These are phyloP conservation scores for Agonopterix heracliana DNA, from an alignment of 2,888 invertebrate species.

Conservation along the genomic window DNA sequence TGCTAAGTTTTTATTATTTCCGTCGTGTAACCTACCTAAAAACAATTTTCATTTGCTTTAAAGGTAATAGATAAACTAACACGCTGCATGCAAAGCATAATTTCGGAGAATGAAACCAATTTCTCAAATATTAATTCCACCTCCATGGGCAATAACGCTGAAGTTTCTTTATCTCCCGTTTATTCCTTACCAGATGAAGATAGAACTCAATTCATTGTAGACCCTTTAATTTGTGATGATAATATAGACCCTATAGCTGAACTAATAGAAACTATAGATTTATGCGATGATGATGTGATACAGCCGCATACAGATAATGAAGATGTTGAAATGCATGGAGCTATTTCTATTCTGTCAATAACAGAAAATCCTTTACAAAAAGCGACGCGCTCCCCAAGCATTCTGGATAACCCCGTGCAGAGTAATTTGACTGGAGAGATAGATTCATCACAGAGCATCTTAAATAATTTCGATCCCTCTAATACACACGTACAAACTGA, in stretches of 20 bases:
- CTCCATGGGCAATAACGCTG: neutral
- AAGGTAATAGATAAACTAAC: constrained; percentile 55
- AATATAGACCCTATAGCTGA: neutral
- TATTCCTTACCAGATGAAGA: constrained; percentile 34
- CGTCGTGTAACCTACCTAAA: no score
- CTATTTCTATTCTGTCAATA: constrained; percentile 25
- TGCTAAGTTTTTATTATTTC: no score
- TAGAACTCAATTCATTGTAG: constrained; percentile 6
- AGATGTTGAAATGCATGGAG: constrained; percentile 17
- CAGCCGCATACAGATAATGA: neutral
- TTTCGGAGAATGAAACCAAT: constrained; percentile 21
- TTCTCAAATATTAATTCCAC: neutral
- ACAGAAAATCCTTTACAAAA: neutral
- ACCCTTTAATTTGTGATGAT: neutral
- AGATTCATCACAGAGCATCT: no score
- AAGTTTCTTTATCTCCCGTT: constrained; percentile 22
- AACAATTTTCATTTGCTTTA: neutral
- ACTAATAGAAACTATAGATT: constrained; percentile 16
- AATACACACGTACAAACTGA: no score
- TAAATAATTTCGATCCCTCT: no score
- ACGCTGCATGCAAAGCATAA: constrained; percentile 35
- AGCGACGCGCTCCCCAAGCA: constrained; percentile 30
- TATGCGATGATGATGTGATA: constrained; percentile 11
- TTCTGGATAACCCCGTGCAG: constrained; percentile 14
- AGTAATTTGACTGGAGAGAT: no score